phyloP scores from a whole-genome alignment of 1,140 invertebrate species.

The Drosophila sproati region DNA sequence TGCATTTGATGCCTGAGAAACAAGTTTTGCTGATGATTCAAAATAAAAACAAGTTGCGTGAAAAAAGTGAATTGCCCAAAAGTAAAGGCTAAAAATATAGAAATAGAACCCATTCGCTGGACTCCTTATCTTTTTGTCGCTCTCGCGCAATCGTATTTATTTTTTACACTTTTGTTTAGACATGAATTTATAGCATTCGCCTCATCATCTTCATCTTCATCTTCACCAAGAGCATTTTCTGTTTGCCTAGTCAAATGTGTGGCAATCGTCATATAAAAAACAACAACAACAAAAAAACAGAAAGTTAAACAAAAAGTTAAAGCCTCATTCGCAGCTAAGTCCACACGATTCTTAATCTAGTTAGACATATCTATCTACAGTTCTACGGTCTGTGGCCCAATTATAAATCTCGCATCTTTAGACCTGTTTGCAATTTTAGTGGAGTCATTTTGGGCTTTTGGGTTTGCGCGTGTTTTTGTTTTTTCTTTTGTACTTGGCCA shows the following conservation, averaged over 20 bases:
- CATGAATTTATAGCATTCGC: constrained; percentile 73
- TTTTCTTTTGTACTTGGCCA: background rate
- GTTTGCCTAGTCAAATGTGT: constrained; percentile 72
- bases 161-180: constrained; percentile 82
- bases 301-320: constrained; percentile 14
- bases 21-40: too few species aligned
- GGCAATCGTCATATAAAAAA: constrained; percentile 49
- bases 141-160: constrained; percentile 62
- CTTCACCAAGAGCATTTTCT: constrained; percentile 1
- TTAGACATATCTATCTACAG: constrained; percentile 11
- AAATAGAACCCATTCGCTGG: constrained; percentile 18
- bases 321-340: constrained; percentile 29
- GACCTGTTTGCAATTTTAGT: constrained; percentile 67
- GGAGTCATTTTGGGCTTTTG: constrained; percentile 2
- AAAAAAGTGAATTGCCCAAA: background rate
- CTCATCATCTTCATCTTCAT: constrained; percentile 10
- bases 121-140: constrained; percentile 54
- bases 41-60: too few species aligned
- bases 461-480: constrained; percentile 52
- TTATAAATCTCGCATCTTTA: constrained; percentile 72
- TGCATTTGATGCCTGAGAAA: too few species aligned
- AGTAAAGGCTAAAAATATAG: background rate
- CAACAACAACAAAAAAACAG: too few species aligned
- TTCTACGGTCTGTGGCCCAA: constrained; percentile 21
- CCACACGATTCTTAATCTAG: constrained; percentile 36